Base-by-base conservation (phyloP, 2,888 invertebrate species). In the Erebia aethiops region DNA sequence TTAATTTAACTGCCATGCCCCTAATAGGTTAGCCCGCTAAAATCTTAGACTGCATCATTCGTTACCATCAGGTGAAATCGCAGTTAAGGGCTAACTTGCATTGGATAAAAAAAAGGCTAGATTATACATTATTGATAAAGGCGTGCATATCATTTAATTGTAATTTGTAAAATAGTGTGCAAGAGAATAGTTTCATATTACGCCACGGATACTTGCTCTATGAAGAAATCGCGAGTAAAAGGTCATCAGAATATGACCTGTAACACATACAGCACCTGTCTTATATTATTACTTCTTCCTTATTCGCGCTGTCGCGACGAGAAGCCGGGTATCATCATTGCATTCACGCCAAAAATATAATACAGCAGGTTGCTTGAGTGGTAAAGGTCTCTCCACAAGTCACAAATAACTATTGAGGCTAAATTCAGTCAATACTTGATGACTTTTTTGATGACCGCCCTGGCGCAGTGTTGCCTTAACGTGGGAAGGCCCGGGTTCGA, bases 321-420 rank as follows among this genome's bases (percentile, higher is more conserved):
- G 69, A 46, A 58, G 57, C 52, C 14, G 62, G 63, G 70, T 72
- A 54, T 70, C 73, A 73, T 74, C 69, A 46, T 58, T 73, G 74
- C 71, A 73, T 76, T 73, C 68, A 69, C 70, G 49, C 74, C 75
- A 71, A 74, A 75, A 74, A 75, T 75, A 74, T 74, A 67, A 74
- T 70, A 74, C 70, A 74, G 58, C 68, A 62, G 71, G 68, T 69
- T 70, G 68, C 70, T 69, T 68, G 60, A 60, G 67, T 41, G 18
- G 52, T 67, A 67, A 61, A 52, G 61, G 67, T 43, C 35, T 41
- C 7, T 60, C 21, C 67, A 67, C 52, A 67, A 26, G n/a, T 7
- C 26, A 46, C 21, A 46, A 62, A 21, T 63, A n/a, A 13, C 9
- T 51, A 21, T 51, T 26, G 14, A 26, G 63, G 9, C 49, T 51